phyloP scores from a whole-genome alignment of 2,113 vertebrate species.

The Corapipo altera region DNA sequence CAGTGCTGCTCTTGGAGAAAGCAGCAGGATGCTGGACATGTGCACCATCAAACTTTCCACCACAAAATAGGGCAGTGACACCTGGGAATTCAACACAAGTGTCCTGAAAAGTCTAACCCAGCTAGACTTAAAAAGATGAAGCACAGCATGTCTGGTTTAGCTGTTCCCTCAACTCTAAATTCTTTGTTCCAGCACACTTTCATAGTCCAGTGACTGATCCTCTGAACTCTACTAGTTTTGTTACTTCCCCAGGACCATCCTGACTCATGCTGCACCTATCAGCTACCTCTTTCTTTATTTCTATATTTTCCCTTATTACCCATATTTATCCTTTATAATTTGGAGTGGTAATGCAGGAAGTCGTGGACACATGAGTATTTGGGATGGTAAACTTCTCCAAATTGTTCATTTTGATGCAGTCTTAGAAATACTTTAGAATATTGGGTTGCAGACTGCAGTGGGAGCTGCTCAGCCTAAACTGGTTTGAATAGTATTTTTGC shows the following conservation, averaged over 20 bases:
- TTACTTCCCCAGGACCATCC: background rate
- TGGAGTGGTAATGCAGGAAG: background rate
- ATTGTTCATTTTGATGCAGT: background rate
- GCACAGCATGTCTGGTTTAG: background rate
- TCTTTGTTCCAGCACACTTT: background rate
- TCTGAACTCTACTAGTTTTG: background rate
- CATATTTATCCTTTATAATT: background rate
- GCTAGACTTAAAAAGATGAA: background rate
- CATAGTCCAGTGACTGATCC: background rate
- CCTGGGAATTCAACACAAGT: background rate
- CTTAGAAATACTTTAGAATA: background rate
- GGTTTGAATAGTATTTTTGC: background rate
- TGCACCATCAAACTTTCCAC: background rate
- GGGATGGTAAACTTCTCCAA: background rate
- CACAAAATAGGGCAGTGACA: background rate
- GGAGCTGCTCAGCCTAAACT: background rate
- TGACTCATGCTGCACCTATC: background rate
- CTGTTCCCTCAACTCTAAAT: background rate
- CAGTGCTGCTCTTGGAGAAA: background rate
- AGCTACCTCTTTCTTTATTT: background rate
- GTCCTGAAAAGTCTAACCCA: background rate
- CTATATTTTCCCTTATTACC: background rate
- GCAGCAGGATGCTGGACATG: background rate
- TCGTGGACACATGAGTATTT: background rate
- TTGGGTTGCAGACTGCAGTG: background rate